Base-by-base conservation (phyloP, 2,888 invertebrate genomes). In the Graphium colonna region DNA sequence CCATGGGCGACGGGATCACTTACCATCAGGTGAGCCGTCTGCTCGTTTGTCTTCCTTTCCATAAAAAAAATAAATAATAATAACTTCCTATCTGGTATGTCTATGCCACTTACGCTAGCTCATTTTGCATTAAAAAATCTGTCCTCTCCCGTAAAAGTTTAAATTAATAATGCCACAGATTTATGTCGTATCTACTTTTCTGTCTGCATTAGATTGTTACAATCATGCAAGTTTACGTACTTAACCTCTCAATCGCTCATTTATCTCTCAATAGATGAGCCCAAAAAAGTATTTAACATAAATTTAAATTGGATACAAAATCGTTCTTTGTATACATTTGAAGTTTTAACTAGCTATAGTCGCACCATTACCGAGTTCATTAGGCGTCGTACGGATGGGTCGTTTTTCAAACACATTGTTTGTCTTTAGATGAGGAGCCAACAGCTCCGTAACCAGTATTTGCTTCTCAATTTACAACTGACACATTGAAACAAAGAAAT, bases 391-490 rank as follows among this genome's bases (percentile, higher is more conserved):
- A 75, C 64, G 59, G 80, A 79, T 79, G 78, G 82, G 71, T 80
- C 80, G 79, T 86, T 84, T 80, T 68, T 81, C 81, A 82, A 72
- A 64, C 56, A 65, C 71, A 77, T 84, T 82, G 82, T 86, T 79
- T 77, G 76, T 76, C 71, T 69, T 67, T 69, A 70, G 74, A 71
- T 69, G 65, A 65, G 61, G 56, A 61, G 67, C 61, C 61, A 72
- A 53, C 72, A 69, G 68, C 70, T 66, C 67, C 67, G 67, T 76
- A 75, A 77, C 72, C 73, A 75, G 83, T 88, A 85, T 88, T 88
- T 88, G 86, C 82, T 87, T 83, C 88, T 87, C 85, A 87, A 88
- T 88, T 86, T 82, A 73, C 68, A 65, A 73, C 82, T 85, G 88
- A 87, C 88, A 81, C 77, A 73, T 78, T 75, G 79, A 78, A 83